Evolutionary conservation across 2,113 vertebrate genomes (phyloP).

Genomic region (Felis catus): F.catus_Fca126_mat1.0 CM031415.1:93961501-93962000

Average conservation of each 20-base stretch:
- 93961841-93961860: background rate
- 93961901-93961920: background rate
- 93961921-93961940: background rate
- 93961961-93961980: background rate
- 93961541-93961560: background rate
- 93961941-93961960: background rate
- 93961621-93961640: background rate
- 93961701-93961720: no score
- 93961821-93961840: no score
- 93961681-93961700: no score
- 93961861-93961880: background rate
- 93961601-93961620: background rate
- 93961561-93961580: background rate
- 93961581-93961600: background rate
- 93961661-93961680: no score
- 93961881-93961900: background rate
- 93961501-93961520: background rate
- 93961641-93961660: no score
- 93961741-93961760: no score
- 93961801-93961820: no score
- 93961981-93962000: background rate
- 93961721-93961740: no score
- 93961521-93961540: background rate
- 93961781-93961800: no score
- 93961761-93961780: no score